These are phyloP conservation scores for Ecliptopera silaceata DNA, from an alignment of 2,888 invertebrate species.

Conservation along the genomic window DNA sequence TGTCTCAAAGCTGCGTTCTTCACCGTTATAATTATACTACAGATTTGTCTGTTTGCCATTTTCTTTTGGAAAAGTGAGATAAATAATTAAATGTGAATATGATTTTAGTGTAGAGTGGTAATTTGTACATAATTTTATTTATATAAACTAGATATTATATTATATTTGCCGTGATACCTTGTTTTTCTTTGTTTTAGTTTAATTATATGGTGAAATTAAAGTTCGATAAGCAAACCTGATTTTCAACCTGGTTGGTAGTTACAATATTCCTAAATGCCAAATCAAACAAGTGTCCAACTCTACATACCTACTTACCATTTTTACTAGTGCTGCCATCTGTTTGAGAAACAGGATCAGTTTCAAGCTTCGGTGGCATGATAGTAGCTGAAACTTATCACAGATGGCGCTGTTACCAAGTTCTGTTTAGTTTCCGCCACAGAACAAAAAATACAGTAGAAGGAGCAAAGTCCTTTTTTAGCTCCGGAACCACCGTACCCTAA, in stretches of 20 bases:
- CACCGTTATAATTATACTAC: conserved; percentile 45
- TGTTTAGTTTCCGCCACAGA: neutral
- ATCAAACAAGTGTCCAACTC: neutral
- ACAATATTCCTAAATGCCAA: no score
- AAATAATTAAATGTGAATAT: no score
- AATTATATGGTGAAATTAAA: no score
- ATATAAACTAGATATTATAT: neutral
- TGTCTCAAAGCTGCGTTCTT: conserved; percentile 47
- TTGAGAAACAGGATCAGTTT: neutral
- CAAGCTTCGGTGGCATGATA: neutral
- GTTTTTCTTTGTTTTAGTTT: neutral
- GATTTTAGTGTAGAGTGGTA: conserved; percentile 3
- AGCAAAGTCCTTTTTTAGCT: no score
- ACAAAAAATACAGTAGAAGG: no score
- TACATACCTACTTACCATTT: neutral
- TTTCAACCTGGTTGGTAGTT: no score
- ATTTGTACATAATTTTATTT: neutral
- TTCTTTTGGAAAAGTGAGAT: conserved; percentile 38
- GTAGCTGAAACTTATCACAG: conserved; percentile 16
- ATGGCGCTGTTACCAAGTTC: conserved; percentile 28
- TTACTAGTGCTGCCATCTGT: conserved; percentile 25
- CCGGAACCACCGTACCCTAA: no score
- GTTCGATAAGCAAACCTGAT: no score
- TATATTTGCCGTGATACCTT: neutral
- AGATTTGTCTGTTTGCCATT: conserved; percentile 48